Evolutionary conservation across 2,113 vertebrate species (phyloP), one percentile per base, ranked within the genome.

Genomic region (Spilogale gracilis): DNA sequence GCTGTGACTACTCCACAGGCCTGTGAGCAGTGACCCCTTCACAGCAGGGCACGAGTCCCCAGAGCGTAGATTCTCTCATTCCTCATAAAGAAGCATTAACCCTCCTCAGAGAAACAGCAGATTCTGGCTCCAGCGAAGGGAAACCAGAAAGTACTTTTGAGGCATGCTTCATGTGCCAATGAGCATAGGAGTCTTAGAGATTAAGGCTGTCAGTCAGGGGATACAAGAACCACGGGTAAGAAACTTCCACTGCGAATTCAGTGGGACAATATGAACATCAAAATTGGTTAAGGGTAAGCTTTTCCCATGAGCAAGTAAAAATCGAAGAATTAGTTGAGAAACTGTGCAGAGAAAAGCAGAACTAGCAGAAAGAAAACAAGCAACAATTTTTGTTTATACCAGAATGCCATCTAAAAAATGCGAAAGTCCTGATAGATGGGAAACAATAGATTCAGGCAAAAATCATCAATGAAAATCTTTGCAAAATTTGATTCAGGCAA

Each of bases 21-120:
- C 65, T 20, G 16, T 10, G 45, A 43, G 27, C 10, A 45, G 11
- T n/a, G 13, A 1, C 23, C 11, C 38, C 23, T 38, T 56, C 23
- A 38, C 14, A 30, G 21, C 21, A 74, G 21, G 0, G 0, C 43
- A 6, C 18, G 7, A 27, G 56, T 1, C 0, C 25, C 87, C n/a
- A 18, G 45, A 11, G 73, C 45, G 61, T 48, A 12, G 43, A n/a
- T 20, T 50, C 52, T 14, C n/a, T 56, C 52, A 2, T 80, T 30
- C 10, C 16, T n/a, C 0, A 17, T 1, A 48, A 69, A 58, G 12
- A 58, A 43, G 18, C 52, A 9, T 8, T 17, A 65, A 69, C 16
- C 1, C 27, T 71, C 74, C n/a, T 78, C 61, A 50, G 84, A 27
- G 76, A 74, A 89, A 76, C 38, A 25, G 16, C 18, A 12, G 25